A percentile compares a stretch with the other conserved stretches of the same genome.
Evolutionary conservation across 1,140 invertebrate species (phyloP).

Genomic region (Trichoplusia ni): DNA sequence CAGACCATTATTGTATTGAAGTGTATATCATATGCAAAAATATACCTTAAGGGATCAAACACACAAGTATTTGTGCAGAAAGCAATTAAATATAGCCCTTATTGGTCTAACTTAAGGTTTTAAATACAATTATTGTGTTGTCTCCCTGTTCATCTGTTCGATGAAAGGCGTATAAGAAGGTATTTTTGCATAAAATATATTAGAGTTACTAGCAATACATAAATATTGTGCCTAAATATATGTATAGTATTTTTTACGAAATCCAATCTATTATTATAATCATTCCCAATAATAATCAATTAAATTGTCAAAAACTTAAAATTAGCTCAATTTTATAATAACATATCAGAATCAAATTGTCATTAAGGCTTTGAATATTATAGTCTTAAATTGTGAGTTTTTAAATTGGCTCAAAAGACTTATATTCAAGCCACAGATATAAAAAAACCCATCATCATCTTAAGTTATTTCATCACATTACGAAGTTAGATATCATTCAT

Average conservation of each 20-base stretch:
- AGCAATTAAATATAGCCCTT: neutral
- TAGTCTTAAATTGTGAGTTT: no score
- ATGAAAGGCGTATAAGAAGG: neutral
- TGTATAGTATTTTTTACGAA: slow-evolving; percentile 21
- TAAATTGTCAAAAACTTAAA: slow-evolving; percentile 3
- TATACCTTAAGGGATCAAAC: neutral
- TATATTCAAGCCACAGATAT: no score
- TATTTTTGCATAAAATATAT: neutral
- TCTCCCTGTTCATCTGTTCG: neutral
- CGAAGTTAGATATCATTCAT: no score
- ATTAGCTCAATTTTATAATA: slow-evolving; percentile 16
- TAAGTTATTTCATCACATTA: no score
- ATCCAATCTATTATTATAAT: slow-evolving; percentile 1
- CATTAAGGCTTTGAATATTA: neutral
- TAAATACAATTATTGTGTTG: neutral
- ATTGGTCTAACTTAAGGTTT: no score
- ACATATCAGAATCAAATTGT: neutral
- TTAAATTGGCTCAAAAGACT: no score
- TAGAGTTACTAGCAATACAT: slow-evolving; percentile 6
- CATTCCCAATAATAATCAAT: slow-evolving; percentile 8
- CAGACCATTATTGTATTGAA: no score
- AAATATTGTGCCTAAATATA: slow-evolving; percentile 26
- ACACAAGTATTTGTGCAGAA: neutral
- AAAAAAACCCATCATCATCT: no score
- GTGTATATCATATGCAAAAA: neutral